Conservation (phyloP, 2,888 invertebrate species). For the Pyrochroa serraticornis region DNA sequence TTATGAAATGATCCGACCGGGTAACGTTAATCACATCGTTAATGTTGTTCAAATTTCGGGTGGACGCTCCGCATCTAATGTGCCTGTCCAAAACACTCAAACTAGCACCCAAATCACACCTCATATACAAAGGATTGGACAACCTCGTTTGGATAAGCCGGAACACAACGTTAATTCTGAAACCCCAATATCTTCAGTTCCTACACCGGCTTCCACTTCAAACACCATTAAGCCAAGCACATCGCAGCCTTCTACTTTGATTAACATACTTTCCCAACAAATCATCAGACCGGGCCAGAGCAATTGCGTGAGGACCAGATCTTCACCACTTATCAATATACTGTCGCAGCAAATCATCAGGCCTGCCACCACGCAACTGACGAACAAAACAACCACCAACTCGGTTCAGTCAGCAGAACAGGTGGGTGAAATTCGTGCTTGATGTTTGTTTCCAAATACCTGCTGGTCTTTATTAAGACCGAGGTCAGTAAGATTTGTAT, state of each 20-base stretch:
- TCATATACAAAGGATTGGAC: slow-evolving; percentile 60
- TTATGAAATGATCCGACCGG: slow-evolving; percentile 66
- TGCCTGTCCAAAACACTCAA: slow-evolving; percentile 49
- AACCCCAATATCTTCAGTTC: slow-evolving; percentile 27
- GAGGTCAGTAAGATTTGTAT: too few species aligned
- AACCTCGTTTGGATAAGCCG: slow-evolving; percentile 54
- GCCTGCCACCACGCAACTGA: slow-evolving; percentile 37
- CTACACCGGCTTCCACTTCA: slow-evolving; percentile 32
- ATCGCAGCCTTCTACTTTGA: slow-evolving; percentile 57
- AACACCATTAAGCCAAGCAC: slow-evolving; percentile 44
- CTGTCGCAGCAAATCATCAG: slow-evolving; percentile 55
- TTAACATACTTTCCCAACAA: slow-evolving; percentile 63
- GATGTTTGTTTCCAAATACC: too few species aligned
- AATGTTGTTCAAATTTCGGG: slow-evolving; percentile 57
- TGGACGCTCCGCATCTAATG: slow-evolving; percentile 44
- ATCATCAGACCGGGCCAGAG: slow-evolving; percentile 54
- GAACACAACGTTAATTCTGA: slow-evolving; percentile 33
- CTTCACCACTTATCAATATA: slow-evolving; percentile 54
- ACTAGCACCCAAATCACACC: slow-evolving; percentile 58
- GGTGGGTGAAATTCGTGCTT: slow-evolving; percentile 34
- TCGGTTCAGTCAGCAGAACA: slow-evolving; percentile 35
- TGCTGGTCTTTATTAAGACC: too few species aligned
- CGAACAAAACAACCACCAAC: slow-evolving; percentile 7
- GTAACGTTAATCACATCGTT: slow-evolving; percentile 54
- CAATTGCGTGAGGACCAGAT: slow-evolving; percentile 44